A percentile compares a stretch with the other conserved stretches of the same genome.
phyloP scores from a whole-genome alignment of 2,888 invertebrate species.

The Tromatobia lineatoria region DNA sequence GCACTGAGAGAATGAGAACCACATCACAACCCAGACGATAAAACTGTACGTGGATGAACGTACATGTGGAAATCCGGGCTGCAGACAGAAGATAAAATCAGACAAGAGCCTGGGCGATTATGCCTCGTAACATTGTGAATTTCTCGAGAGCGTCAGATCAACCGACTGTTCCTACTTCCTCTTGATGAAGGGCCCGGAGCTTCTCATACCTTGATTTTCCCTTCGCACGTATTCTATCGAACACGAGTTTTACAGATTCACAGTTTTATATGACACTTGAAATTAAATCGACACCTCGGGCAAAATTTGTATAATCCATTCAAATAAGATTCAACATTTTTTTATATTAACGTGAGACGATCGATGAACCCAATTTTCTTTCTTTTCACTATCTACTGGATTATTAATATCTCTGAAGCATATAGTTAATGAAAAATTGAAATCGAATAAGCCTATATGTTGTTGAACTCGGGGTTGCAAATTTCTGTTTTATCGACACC shows the following conservation, averaged over 20 bases:
- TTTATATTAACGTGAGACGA: neutral
- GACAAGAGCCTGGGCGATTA: constrained; percentile 4
- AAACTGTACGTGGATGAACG: constrained; percentile 1
- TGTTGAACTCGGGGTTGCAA: too few relatives aligned
- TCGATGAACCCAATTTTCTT: neutral
- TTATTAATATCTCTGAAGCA: neutral
- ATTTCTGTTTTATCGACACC: too few relatives aligned
- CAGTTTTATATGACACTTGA: constrained; percentile 42
- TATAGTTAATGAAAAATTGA: neutral
- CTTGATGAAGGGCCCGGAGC: constrained; percentile 31
- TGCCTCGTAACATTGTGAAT: constrained; percentile 1
- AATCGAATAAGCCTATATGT: neutral
- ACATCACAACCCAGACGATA: constrained; percentile 2
- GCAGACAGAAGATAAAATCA: neutral
- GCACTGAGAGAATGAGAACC: neutral
- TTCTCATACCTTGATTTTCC: constrained; percentile 11
- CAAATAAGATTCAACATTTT: constrained; percentile 8
- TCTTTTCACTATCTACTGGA: neutral
- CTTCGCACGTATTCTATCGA: constrained; percentile 17
- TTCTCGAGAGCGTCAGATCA: constrained; percentile 40
- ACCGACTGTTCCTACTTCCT: constrained; percentile 51
- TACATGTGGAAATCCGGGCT: neutral
- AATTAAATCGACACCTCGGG: constrained; percentile 58
- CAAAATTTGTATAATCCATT: neutral
- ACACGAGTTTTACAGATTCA: constrained; percentile 6